phyloP scores from a whole-genome alignment of 35 echinoderm and acorn worm genomes.

The Ptychodera flava region DNA sequence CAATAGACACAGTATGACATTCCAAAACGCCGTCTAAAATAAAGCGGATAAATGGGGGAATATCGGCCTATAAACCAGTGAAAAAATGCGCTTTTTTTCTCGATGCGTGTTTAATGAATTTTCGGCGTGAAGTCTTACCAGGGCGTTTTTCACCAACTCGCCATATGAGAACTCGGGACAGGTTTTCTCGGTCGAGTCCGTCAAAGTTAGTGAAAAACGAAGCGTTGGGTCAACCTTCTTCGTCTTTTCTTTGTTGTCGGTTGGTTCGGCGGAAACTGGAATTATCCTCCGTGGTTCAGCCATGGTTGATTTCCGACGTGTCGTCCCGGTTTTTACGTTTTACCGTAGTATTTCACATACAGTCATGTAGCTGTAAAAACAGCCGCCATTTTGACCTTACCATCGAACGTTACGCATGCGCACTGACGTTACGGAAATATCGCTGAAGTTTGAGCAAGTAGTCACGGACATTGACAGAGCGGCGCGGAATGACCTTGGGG shows the following conservation, averaged over 20 bases:
- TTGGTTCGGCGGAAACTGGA: slow-evolving; percentile 82
- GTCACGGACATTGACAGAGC: too few species aligned
- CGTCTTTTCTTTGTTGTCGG: slow-evolving; percentile 57
- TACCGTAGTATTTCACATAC: not conserved
- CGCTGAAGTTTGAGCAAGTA: too few species aligned
- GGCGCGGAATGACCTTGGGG: too few species aligned
- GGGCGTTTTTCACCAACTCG: slow-evolving; percentile 81
- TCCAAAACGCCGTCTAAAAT: not conserved
- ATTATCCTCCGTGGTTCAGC: slow-evolving; percentile 99
- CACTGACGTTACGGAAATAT: not conserved
- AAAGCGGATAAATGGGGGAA: not conserved
- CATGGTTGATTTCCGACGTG: slow-evolving; percentile 46
- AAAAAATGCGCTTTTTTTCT: not conserved
- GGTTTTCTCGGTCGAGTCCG: slow-evolving; percentile 80
- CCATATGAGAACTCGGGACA: slow-evolving; percentile 79
- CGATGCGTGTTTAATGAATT: not conserved
- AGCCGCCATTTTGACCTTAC: not conserved
- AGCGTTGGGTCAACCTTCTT: slow-evolving; percentile 60
- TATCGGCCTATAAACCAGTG: not conserved
- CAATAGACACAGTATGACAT: not conserved
- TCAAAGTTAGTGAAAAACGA: slow-evolving; percentile 67
- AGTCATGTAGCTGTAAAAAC: not conserved
- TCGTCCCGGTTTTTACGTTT: not conserved
- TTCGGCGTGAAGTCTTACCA: slow-evolving; percentile 44
- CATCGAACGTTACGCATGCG: not conserved